phyloP scores from a whole-genome alignment of 2,113 vertebrate genomes.

The Campylomormyrus numenius region DNA sequence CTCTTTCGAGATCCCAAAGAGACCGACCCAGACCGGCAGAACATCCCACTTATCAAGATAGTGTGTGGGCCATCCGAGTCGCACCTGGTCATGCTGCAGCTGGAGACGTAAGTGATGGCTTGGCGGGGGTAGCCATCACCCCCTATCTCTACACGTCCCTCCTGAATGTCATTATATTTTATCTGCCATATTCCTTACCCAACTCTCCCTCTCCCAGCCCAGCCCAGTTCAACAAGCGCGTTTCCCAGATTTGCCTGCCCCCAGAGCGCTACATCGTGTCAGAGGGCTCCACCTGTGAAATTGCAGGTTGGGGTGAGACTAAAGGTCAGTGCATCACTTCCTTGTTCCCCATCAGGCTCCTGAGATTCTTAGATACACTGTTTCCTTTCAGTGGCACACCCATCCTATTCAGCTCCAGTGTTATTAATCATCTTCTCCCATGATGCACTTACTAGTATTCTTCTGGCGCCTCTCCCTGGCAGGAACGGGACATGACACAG shows the following conservation, averaged over 20 bases:
- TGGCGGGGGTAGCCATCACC: neutral
- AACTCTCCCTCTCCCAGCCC: constrained; percentile 49
- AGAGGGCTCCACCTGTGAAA: constrained; percentile 73
- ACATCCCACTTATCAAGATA: constrained; percentile 67
- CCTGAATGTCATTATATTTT: neutral
- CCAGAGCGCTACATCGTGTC: constrained; percentile 79
- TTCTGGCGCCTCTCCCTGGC: constrained; percentile 13
- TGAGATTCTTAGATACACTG: constrained; percentile 24
- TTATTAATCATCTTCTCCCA: neutral
- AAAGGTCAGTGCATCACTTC: constrained; percentile 60
- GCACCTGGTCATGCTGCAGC: constrained; percentile 84
- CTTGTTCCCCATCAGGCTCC: neutral
- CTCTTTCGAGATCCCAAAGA: constrained; percentile 71
- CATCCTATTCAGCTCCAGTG: neutral
- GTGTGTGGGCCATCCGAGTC: constrained; percentile 84
- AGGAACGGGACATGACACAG: constrained; percentile 67
- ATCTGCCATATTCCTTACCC: neutral
- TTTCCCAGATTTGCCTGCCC: constrained; percentile 89
- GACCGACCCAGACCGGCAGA: constrained; percentile 68
- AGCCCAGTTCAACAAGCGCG: constrained; percentile 68
- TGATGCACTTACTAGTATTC: neutral
- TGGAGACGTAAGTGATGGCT: constrained; percentile 62
- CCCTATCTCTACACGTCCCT: neutral
- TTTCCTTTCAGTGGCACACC: too few relatives aligned
- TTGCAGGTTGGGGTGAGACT: constrained; percentile 89